phyloP scores from a whole-genome alignment of 2,888 invertebrate genomes.

The Scelioninae gen. 1 region DNA sequence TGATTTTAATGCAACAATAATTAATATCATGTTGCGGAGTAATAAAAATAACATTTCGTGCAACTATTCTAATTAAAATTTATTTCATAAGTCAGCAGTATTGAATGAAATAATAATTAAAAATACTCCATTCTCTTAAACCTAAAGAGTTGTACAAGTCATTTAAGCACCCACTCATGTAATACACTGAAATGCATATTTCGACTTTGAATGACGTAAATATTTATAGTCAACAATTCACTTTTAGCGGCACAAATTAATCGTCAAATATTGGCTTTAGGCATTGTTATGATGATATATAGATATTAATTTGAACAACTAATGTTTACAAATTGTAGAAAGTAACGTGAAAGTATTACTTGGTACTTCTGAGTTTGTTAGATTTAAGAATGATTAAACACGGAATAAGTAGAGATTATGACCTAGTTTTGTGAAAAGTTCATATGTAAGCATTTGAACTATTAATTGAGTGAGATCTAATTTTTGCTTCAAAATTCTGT shows the following conservation, averaged over 20 bases:
- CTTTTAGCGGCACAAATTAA: conserved; percentile 2
- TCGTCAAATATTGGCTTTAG: conserved; percentile 8
- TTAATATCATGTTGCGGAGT: conserved; percentile 11
- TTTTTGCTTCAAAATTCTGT: neutral
- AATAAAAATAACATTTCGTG: conserved; percentile 22
- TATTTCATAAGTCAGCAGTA: conserved; percentile 30
- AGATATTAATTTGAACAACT: conserved; percentile 8
- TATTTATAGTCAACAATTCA: conserved; percentile 21
- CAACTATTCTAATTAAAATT: conserved; percentile 28
- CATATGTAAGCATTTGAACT: conserved; percentile 21
- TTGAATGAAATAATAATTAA: conserved; percentile 45
- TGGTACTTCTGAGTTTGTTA: conserved; percentile 19
- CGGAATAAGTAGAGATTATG: conserved; percentile 50
- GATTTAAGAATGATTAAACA: conserved; percentile 48
- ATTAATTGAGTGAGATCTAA: conserved; percentile 23
- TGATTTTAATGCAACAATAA: conserved; percentile 11
- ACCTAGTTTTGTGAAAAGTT: conserved; percentile 40
- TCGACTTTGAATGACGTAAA: conserved; percentile 22
- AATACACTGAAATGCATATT: conserved; percentile 52
- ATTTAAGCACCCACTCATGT: conserved; percentile 40
- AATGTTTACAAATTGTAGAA: conserved; percentile 44
- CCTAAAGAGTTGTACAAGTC: conserved; percentile 49
- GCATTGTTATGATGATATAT: neutral
- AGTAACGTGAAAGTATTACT: conserved; percentile 45
- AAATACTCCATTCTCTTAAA: conserved; percentile 23